Conservation (phyloP, 2,113 vertebrate species). For the Coptodon rendalli region DNA sequence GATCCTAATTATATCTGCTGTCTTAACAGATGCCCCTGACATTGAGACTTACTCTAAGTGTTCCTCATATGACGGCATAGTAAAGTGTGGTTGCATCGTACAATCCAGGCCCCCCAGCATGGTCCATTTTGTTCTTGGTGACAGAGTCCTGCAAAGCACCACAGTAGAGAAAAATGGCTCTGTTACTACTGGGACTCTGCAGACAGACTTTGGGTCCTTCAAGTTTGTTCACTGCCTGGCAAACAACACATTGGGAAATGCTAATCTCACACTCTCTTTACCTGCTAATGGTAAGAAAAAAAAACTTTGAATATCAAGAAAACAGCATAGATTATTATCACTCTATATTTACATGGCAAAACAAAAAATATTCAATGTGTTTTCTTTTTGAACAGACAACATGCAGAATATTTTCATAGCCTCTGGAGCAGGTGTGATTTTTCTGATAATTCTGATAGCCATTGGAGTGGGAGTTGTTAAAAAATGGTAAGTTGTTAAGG, state of each 20-base stretch:
- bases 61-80: background rate
- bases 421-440: background rate
- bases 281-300: constrained; percentile 4
- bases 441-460: constrained; percentile 1
- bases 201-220: background rate
- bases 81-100: constrained; percentile 57
- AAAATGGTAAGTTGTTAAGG: background rate
- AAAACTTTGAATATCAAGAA: background rate
- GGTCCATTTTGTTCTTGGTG: constrained; percentile 40
- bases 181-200: constrained; percentile 34
- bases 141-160: background rate
- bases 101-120: constrained; percentile 54
- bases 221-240: constrained; percentile 49
- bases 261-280: constrained; percentile 6
- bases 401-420: background rate
- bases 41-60: constrained; percentile 40
- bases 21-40: constrained; percentile 57
- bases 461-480: background rate
- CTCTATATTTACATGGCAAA: background rate
- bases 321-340: background rate
- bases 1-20: background rate
- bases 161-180: background rate
- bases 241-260: constrained; percentile 46
- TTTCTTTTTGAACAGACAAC: constrained; percentile 34
- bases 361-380: background rate